Conservation (phyloP, 2,113 vertebrate species). For the Chauna torquata region DNA sequence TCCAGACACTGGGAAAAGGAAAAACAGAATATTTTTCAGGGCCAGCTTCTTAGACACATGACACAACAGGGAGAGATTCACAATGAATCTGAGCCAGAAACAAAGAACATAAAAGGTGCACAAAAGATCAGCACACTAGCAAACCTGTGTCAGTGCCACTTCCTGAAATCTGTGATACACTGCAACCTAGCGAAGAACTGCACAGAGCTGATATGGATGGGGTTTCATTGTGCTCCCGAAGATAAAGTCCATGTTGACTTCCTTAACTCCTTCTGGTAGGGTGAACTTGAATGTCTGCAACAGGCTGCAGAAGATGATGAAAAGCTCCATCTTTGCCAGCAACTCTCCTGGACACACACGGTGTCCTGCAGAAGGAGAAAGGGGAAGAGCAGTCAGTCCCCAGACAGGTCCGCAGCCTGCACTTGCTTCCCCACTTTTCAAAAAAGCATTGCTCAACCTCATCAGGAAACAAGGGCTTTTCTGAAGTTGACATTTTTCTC, state of each 20-base stretch:
- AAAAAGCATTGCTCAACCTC: not conserved
- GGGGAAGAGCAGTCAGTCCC: not conserved
- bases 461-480: not conserved
- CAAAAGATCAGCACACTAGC: not conserved
- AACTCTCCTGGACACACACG: slow-evolving; percentile 37
- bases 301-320: slow-evolving; percentile 62
- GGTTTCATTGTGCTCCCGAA: slow-evolving; percentile 56
- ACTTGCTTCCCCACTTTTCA: not conserved
- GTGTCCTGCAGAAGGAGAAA: slow-evolving; percentile 31
- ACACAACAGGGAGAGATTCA: not conserved
- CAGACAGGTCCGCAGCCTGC: not conserved
- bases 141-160: not conserved
- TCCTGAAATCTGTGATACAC: not conserved
- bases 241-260: not conserved
- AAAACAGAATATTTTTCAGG: not conserved
- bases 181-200: not conserved
- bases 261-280: slow-evolving; percentile 24
- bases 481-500: not conserved
- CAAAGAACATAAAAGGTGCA: not conserved
- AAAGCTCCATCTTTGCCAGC: slow-evolving; percentile 63
- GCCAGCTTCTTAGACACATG: not conserved
- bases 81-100: not conserved
- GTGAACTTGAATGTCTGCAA: slow-evolving; percentile 58
- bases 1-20: not conserved
- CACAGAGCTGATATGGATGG: slow-evolving; percentile 33